These are phyloP conservation scores for Sitta europaea DNA, from an alignment of 2,113 vertebrate genomes.

Conservation along the genomic window DNA sequence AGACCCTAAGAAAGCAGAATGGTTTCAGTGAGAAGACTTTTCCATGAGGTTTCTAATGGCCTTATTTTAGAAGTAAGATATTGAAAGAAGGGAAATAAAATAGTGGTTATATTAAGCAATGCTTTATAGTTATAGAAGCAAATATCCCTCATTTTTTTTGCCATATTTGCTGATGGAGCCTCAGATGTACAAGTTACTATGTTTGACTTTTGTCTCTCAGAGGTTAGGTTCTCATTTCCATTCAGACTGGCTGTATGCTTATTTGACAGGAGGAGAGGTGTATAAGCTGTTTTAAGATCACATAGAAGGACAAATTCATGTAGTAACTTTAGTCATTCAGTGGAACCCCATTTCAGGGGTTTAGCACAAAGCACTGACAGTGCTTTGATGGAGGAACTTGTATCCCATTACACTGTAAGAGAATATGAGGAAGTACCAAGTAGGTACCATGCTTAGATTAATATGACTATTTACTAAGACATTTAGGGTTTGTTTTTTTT, in stretches of 20 bases:
- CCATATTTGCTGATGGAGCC: background rate
- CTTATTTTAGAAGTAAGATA: background rate
- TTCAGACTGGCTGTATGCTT: background rate
- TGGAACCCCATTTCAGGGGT: accelerated
- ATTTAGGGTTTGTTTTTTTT: background rate
- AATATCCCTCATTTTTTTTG: background rate
- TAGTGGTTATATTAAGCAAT: background rate
- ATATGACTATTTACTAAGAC: background rate
- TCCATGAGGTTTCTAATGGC: background rate
- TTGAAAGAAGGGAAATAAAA: background rate
- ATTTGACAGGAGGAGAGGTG: background rate
- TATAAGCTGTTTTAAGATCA: background rate
- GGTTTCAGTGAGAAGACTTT: background rate
- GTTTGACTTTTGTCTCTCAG: background rate
- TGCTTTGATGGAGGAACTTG: background rate
- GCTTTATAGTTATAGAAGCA: background rate
- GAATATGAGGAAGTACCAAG: background rate
- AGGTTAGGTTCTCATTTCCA: background rate
- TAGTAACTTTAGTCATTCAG: background rate
- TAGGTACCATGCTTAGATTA: background rate
- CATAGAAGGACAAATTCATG: background rate
- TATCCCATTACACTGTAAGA: background rate
- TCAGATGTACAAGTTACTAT: background rate
- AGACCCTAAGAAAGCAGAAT: background rate
- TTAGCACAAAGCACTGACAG: background rate